Evolutionary conservation across 2,888 invertebrate species (phyloP).

Genomic region (Drepana falcataria): DNA sequence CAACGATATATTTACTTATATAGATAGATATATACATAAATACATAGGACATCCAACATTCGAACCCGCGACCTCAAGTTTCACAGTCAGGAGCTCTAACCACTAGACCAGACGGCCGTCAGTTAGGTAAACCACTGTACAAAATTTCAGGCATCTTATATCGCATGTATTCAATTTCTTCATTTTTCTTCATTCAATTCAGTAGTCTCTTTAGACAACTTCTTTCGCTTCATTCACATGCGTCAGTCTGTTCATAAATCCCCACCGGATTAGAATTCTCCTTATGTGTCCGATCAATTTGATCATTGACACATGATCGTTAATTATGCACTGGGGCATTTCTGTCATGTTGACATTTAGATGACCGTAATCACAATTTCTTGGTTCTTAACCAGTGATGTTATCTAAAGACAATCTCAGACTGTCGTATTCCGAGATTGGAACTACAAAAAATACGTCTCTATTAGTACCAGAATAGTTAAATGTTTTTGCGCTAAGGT

Average conservation of each 20-base stretch:
- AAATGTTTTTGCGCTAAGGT: background rate
- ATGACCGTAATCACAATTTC: constrained; percentile 1
- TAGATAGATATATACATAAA: too few species aligned
- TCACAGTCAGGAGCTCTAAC: too few species aligned
- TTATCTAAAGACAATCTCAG: constrained; percentile 1
- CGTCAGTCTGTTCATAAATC: too few species aligned
- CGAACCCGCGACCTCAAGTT: too few species aligned
- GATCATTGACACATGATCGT: background rate
- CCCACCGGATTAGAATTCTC: too few species aligned
- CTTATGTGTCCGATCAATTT: too few species aligned
- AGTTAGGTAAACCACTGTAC: too few species aligned
- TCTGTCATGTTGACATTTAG: background rate
- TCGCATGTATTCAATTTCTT: background rate
- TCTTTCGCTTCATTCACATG: too few species aligned
- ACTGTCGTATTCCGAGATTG: background rate
- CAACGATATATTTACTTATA: too few species aligned
- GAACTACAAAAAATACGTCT: background rate
- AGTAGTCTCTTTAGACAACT: background rate
- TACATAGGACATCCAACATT: too few species aligned
- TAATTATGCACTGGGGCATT: background rate
- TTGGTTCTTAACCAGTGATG: background rate
- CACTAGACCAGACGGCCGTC: too few species aligned
- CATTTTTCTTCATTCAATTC: background rate
- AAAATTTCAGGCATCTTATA: too few species aligned
- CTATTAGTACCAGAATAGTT: background rate